Conservation (phyloP, 53 echinoderm and acorn worm genomes). For the Echinarachnius parma region DNA sequence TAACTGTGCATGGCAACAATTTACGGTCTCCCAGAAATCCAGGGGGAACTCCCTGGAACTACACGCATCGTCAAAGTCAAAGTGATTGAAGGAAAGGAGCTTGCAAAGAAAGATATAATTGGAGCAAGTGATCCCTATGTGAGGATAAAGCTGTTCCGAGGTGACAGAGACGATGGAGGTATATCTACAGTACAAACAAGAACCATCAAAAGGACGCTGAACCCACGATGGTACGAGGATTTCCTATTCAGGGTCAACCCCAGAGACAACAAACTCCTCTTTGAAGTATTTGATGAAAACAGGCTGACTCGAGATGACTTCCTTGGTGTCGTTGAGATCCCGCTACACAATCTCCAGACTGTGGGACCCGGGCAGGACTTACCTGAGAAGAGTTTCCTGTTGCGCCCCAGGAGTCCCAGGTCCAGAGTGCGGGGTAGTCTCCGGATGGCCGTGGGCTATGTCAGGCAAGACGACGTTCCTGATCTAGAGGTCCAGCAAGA, state of each 20-base stretch:
- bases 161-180: slow-evolving; percentile 53
- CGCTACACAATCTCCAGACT: slow-evolving; percentile 60
- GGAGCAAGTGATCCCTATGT: slow-evolving; percentile 99
- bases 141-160: slow-evolving; percentile 60
- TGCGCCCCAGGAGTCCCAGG: slow-evolving; percentile 76
- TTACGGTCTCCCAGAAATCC: too few relatives aligned
- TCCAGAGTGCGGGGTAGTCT: slow-evolving; percentile 85
- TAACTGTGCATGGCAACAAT: too few relatives aligned
- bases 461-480: slow-evolving; percentile 48
- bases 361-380: slow-evolving; percentile 67
- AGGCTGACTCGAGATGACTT: slow-evolving; percentile 96
- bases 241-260: slow-evolving; percentile 85
- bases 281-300: slow-evolving; percentile 99
- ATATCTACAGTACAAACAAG: slow-evolving; percentile 59
- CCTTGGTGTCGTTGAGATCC: slow-evolving; percentile 85
- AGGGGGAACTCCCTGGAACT: too few relatives aligned
- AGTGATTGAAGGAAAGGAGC: too few relatives aligned
- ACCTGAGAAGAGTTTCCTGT: slow-evolving; percentile 34
- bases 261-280: slow-evolving; percentile 68
- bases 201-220: slow-evolving; percentile 90
- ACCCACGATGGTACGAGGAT: slow-evolving; percentile 90
- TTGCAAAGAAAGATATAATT: too few relatives aligned
- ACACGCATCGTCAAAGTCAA: too few relatives aligned
- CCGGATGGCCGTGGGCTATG: slow-evolving; percentile 73
- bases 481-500: slow-evolving; percentile 25